Evolutionary conservation across 2,113 vertebrate genomes (phyloP), one percentile per base, ranked within the genome.

Genomic region (Neotragus pygmaeus): DNA sequence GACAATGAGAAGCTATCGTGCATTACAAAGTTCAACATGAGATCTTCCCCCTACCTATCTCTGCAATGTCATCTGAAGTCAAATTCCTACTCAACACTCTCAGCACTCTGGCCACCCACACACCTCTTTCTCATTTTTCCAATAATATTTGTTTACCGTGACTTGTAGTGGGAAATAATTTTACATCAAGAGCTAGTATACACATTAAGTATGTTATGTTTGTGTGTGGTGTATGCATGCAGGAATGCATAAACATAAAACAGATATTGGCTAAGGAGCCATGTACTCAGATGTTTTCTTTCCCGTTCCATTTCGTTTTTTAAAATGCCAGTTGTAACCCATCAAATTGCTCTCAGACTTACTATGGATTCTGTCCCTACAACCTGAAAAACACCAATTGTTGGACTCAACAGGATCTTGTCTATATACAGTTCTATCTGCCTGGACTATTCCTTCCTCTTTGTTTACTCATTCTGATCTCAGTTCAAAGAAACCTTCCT

Each of bases 401-500:
- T 60, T 94, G 15, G 8, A 51, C 30, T 89, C 15, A 78, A 53
- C 15, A 83, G 64, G 23, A 43, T 89, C 78, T 62, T 82, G 57
- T 90, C 88, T 33, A 36, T 8, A 23, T 8, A 19, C 2, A 60
- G 19, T 36, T 88, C 70, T n/a, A 95, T 55, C 85, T 78, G 57
- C 58, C 47, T 36, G 39, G 17, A 88, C 91, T 45, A 96, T 27
- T 62, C 36, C 60, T 62, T 82, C 21, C 58, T 51, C 66, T 84
- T 62, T 27, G 36, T 93, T 94, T 81, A 93, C 17, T 89, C n/a
- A 93, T 77, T 92, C 45, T 85, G 49, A 90, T 86, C 73, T 80
- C 90, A 94, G 86, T n/a, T 95, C n/a, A 90, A 92, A 83, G 57
- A 96, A 88, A 88, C 3, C 49, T 89, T 92, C 84, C 53, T 82